Evolutionary conservation across 2,888 invertebrate genomes (phyloP), one percentile per base, ranked within the genome.

Genomic region (Trissolcus brochymenae): DNA sequence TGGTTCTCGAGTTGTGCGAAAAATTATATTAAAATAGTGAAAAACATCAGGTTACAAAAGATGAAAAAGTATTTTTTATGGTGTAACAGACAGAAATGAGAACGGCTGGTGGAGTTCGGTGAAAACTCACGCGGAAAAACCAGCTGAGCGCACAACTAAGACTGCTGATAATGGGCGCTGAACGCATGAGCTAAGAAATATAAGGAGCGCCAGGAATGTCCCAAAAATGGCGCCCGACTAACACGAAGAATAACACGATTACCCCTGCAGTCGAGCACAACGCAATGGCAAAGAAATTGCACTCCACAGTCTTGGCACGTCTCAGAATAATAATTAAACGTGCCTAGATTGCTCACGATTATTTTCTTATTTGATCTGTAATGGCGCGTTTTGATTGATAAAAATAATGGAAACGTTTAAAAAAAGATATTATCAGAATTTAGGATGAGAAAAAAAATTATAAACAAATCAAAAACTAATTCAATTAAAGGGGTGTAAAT

Each of bases 101-200:
- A 60, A 46, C 59, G 56, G 59, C 70, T 70, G 76, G 70, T 65
- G 65, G 70, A 57, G 64, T 76, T 70, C 54, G 29, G 65, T 1
- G 51, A 68, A 64, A 59, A 76, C 67, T 76, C 70, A 64, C 62
- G 53, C 41, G 66, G 72, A 76, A 72, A 67, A 67, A 13, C 11
- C 67, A 55, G 70, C 67, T 71, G 62, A 73, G 72, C 68, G 77
- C 57, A 64, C 59, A 77, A 68, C 67, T 60, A 73, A 60, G 60
- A 71, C 71, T 53, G 59, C 57, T 76, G 76, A 76, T 76, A 76
- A 76, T 70, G 67, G 70, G 61, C 56, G 68, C 60, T 68, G 77
- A 72, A 73, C 64, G 72, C 67, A 73, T 72, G 72, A 72, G 64
- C 64, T 68, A 40, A 60, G 72, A 68, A 77, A 77, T 68, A 72